Conservation (phyloP, 2,888 invertebrate species). For the Schizotus pectinicornis region DNA sequence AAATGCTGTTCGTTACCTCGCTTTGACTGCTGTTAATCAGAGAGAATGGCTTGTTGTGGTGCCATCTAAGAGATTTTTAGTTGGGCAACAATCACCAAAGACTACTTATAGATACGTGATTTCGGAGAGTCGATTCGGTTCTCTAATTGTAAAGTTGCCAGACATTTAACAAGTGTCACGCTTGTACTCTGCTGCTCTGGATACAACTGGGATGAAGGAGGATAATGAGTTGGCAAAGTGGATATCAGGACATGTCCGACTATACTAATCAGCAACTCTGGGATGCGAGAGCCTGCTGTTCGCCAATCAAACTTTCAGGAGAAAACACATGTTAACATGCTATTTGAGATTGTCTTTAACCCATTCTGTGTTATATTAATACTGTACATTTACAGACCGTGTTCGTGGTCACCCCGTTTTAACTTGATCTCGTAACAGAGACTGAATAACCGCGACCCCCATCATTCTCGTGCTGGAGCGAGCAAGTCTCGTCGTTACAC, state of each 20-base stretch:
- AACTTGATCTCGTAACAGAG: no score
- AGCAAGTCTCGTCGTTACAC: no score
- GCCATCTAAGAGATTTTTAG: slow-evolving; percentile 4
- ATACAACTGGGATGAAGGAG: slow-evolving; percentile 20
- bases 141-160: slow-evolving; percentile 6
- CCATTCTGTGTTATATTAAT: slow-evolving; percentile 32
- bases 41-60: slow-evolving; percentile 25
- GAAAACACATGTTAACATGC: slow-evolving; percentile 49
- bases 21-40: slow-evolving; percentile 32
- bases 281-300: slow-evolving; percentile 34
- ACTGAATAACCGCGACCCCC: no score
- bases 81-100: not conserved
- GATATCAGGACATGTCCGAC: slow-evolving; percentile 38
- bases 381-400: slow-evolving; percentile 26
- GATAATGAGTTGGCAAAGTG: slow-evolving; percentile 38
- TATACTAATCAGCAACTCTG: slow-evolving; percentile 37
- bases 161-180: slow-evolving; percentile 8
- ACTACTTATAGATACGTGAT: not conserved
- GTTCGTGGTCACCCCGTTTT: slow-evolving; percentile 34
- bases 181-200: slow-evolving; percentile 7
- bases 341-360: slow-evolving; percentile 43
- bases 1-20: slow-evolving; percentile 36
- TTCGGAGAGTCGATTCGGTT: not conserved
- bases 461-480: no score
- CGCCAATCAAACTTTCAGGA: slow-evolving; percentile 47